Conservation (phyloP, 2,113 vertebrate genomes). For the Pyrgilauda ruficollis region DNA sequence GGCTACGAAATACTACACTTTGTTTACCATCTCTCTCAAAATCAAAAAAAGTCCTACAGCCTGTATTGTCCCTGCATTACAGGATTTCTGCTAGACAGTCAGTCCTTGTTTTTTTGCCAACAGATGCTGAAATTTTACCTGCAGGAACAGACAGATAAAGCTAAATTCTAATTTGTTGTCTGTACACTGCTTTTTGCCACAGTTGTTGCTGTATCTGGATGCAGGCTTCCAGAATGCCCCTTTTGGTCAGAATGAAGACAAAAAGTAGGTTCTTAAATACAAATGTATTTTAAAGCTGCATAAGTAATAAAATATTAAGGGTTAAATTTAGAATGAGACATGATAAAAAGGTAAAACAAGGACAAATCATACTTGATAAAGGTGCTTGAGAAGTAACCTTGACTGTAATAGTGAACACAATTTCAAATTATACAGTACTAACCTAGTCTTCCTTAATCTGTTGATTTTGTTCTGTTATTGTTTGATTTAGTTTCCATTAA, state of each 20-base stretch:
- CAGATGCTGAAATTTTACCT: not conserved
- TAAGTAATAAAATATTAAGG: not conserved
- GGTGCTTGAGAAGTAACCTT: not conserved
- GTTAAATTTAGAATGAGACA: not conserved
- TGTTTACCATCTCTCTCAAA: not conserved
- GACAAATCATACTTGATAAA: not conserved
- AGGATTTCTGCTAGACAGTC: not conserved
- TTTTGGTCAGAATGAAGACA: not conserved
- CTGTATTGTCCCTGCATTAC: not conserved
- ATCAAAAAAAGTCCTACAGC: rapidly evolving
- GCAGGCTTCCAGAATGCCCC: not conserved
- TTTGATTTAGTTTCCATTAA: not conserved
- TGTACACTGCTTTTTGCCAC: not conserved
- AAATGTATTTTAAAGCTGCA: not conserved
- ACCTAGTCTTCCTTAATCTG: not conserved
- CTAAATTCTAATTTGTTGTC: not conserved
- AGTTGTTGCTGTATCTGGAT: not conserved
- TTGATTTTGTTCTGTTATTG: not conserved
- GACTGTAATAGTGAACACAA: not conserved
- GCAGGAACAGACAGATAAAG: not conserved
- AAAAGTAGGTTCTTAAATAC: not conserved
- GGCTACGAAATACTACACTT: not conserved
- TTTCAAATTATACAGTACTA: not conserved
- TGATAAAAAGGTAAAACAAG: not conserved
- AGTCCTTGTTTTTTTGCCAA: not conserved